Conservation (phyloP, 1,140 invertebrate species). For the Venturia canescens region DNA sequence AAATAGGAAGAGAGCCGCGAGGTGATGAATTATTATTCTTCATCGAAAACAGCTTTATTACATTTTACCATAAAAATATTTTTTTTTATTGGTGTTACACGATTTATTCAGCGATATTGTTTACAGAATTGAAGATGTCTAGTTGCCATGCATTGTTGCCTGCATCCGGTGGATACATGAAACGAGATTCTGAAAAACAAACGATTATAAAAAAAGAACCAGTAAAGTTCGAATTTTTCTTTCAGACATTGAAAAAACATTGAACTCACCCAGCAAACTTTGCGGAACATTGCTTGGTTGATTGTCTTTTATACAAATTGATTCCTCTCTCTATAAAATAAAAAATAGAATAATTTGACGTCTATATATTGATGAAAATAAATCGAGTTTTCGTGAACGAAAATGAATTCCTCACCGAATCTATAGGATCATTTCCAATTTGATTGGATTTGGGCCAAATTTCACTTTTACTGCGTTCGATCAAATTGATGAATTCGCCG, state of each 20-base stretch:
- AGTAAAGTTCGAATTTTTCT: not conserved
- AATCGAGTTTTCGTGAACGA: slow-evolving; percentile 12
- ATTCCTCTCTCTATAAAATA: slow-evolving; percentile 44
- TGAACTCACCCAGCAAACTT: slow-evolving; percentile 64
- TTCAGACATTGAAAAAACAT: not conserved
- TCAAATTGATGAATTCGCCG: slow-evolving; percentile 58
- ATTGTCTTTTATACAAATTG: slow-evolving; percentile 24
- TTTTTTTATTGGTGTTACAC: slow-evolving; percentile 44
- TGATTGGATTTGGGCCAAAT: slow-evolving; percentile 66
- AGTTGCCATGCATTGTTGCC: slow-evolving; percentile 58
- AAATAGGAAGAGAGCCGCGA: not conserved
- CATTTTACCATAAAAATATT: not conserved
- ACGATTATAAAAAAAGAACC: not conserved
- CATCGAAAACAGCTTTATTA: not conserved
- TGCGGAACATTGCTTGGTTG: slow-evolving; percentile 48
- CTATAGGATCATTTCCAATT: slow-evolving; percentile 41
- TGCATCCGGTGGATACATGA: slow-evolving; percentile 64
- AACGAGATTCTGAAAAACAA: slow-evolving; percentile 64
- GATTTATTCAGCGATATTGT: not conserved
- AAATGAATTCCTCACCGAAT: slow-evolving; percentile 42
- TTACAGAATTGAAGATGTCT: slow-evolving; percentile 58
- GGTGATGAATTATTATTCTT: not conserved
- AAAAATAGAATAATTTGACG: slow-evolving; percentile 21
- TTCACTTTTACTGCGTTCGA: slow-evolving; percentile 65
- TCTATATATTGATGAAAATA: not conserved